phyloP scores from a whole-genome alignment of 2,888 invertebrate species.

The Petrophora chlorosata region DNA sequence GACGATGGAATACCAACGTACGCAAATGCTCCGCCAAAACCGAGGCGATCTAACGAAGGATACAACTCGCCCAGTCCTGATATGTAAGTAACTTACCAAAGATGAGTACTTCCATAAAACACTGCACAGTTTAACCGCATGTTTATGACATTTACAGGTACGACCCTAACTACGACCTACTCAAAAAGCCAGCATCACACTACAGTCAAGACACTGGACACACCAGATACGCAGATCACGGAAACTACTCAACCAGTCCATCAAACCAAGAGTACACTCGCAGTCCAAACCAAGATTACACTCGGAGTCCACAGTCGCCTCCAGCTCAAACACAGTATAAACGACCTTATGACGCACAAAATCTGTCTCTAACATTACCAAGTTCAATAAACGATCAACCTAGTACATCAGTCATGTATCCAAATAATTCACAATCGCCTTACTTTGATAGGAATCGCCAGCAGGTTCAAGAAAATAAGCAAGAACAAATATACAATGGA shows the following conservation, averaged over 20 bases:
- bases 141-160: conserved; percentile 60
- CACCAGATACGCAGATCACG: conserved; percentile 70
- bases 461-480: conserved; percentile 53
- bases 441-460: conserved; percentile 77
- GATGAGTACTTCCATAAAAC: background rate
- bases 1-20: conserved; percentile 86
- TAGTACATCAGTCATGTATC: conserved; percentile 61
- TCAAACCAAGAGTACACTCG: conserved; percentile 34
- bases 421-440: conserved; percentile 78
- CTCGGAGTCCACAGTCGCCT: conserved; percentile 76
- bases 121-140: conserved; percentile 13
- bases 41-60: conserved; percentile 90
- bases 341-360: conserved; percentile 74
- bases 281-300: conserved; percentile 78
- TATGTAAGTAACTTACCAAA: conserved; percentile 64
- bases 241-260: conserved; percentile 63
- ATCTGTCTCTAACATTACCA: conserved; percentile 70
- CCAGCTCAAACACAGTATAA: conserved; percentile 69
- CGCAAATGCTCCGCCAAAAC: conserved; percentile 95
- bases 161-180: conserved; percentile 81
- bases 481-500: conserved; percentile 66
- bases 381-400: conserved; percentile 60
- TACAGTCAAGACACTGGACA: conserved; percentile 75
- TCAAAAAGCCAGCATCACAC: conserved; percentile 80
- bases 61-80: conserved; percentile 90